Base-by-base conservation (phyloP, 2,113 vertebrate species). In the Sceloporus tristichus region DNA sequence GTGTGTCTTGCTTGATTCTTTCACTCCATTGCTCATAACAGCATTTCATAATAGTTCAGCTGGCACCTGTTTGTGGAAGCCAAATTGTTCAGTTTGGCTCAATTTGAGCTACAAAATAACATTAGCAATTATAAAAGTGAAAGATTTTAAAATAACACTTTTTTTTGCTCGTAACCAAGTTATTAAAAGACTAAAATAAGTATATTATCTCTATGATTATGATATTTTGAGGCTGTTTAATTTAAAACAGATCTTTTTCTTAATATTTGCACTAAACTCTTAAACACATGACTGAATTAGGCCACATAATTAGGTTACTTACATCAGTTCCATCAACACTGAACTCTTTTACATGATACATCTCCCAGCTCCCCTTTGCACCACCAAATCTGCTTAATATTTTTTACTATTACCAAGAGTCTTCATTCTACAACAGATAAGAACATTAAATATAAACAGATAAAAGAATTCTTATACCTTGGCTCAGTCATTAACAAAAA, bases 151-250 rank as follows among this genome's bases (percentile, higher is more conserved):
- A 75, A 21, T 38, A 74, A 38, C n/a, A 48, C 48, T 48, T 48
- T 38, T 9, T 40, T 40, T 66, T 62, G 56, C n/a, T 81, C 62
- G 11, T 38, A 62, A 62, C 79, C 56, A 38, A 81, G 27, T 79
- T 25, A 70, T 84, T 73, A 82, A 40, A 29, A 13, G 29, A 73
- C 16, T 84, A 23, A 73, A 73, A 84, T 73, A 9, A n/a, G 74
- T 70, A 53, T 34, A 10, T n/a, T 71, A 71, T 19, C 29, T 29
- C 70, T 54, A 34, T 56, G 27, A 54, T n/a, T 73, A 29, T 73
- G 48, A 73, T 21, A 53, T 66, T 70, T 84, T n/a, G 16, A 54
- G 42, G 23, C 81, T 71, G 68, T 84, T 84, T 54, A 84, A 70
- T 14, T 68, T 68, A 82, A 42, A 29, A 48, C 25, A 27, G 11